Evolutionary conservation across 2,113 vertebrate genomes (phyloP).

Genomic region (Prunella fulvescens): DNA sequence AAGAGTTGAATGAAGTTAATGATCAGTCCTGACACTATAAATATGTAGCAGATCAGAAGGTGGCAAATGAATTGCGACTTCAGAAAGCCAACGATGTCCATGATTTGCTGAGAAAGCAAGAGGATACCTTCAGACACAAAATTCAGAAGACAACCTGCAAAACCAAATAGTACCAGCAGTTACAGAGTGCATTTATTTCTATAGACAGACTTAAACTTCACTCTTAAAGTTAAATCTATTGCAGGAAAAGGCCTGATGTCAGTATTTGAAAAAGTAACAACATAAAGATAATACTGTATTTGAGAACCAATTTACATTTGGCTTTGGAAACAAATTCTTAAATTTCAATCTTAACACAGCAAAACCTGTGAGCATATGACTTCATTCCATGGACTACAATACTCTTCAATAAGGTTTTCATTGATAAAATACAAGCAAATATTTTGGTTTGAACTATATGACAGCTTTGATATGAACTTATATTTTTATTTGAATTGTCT

Average conservation of each 20-base stretch:
- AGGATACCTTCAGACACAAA: conserved; percentile 15
- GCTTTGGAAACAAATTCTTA: background rate
- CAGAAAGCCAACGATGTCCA: conserved; percentile 84
- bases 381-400: background rate
- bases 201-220: background rate
- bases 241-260: background rate
- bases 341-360: background rate
- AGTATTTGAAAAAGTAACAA: background rate
- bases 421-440: background rate
- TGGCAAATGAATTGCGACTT: conserved; percentile 92
- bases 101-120: conserved; percentile 50
- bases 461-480: background rate
- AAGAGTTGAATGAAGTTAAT: conserved; percentile 89
- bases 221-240: background rate
- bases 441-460: background rate
- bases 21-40: conserved; percentile 89
- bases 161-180: conserved; percentile 43
- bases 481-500: background rate
- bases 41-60: conserved; percentile 91
- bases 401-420: background rate
- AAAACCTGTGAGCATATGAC: background rate
- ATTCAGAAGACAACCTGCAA: conserved; percentile 45
- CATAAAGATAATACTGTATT: background rate
- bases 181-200: background rate
- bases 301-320: background rate